These are phyloP conservation scores for Ruditapes philippinarum DNA, from an alignment of 1,140 invertebrate species.

Conservation along the genomic window DNA sequence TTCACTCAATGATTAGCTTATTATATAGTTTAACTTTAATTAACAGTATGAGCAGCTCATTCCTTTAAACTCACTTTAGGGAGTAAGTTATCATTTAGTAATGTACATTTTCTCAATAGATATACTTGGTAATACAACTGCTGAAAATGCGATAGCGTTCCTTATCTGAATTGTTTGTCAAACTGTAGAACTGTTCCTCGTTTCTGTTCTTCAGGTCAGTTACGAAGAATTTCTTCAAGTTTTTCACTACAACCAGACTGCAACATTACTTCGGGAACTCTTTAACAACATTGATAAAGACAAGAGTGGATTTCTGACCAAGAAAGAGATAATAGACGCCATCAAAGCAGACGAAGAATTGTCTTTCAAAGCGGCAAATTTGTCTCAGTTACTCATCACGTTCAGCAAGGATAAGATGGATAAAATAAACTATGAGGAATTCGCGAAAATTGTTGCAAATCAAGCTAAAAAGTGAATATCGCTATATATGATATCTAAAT, in stretches of 20 bases:
- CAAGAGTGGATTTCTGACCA: conserved; percentile 78
- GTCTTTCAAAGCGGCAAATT: conserved; percentile 75
- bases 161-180: too few species aligned
- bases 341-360: conserved; percentile 76
- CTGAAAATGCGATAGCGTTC: too few species aligned
- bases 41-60: too few species aligned
- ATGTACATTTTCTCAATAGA: too few species aligned
- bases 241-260: conserved; percentile 71
- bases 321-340: conserved; percentile 79
- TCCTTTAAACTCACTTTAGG: too few species aligned
- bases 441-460: conserved; percentile 62
- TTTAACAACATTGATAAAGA: conserved; percentile 80
- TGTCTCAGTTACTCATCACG: conserved; percentile 74
- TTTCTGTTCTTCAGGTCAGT: conserved; percentile 67
- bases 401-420: conserved; percentile 75
- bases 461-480: conserved; percentile 70
- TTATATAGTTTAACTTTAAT: too few species aligned
- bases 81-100: too few species aligned
- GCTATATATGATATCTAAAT: too few species aligned
- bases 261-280: conserved; percentile 72
- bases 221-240: conserved; percentile 80
- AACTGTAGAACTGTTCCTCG: too few species aligned
- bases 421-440: conserved; percentile 80
- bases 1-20: too few species aligned
- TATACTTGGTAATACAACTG: too few species aligned